phyloP scores from a whole-genome alignment of 2,797 vertebrate species.

The Propithecus perrieri region DNA sequence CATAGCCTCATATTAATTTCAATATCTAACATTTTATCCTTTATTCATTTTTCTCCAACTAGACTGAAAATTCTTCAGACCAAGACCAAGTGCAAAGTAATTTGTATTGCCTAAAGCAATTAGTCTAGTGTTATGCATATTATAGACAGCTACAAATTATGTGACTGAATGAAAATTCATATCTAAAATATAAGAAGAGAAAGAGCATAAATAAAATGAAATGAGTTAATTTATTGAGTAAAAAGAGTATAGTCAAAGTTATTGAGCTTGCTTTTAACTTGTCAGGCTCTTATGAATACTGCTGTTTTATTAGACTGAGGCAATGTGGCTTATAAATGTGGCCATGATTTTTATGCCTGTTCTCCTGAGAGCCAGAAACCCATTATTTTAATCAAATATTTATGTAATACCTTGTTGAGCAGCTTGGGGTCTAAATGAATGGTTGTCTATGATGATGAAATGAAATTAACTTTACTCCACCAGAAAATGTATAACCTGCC shows the following conservation, averaged over 20 bases:
- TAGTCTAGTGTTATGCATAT: background rate
- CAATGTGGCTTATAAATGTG: constrained; percentile 9
- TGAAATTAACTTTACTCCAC: constrained; percentile 49
- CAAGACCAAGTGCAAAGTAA: background rate
- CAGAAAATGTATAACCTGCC: constrained; percentile 27
- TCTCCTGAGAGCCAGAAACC: constrained; percentile 44
- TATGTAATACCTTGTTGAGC: constrained; percentile 53
- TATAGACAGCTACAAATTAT: background rate
- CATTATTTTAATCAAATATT: constrained; percentile 74
- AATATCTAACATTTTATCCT: background rate
- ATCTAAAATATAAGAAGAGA: background rate
- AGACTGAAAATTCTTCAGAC: background rate
- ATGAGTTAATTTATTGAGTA: background rate
- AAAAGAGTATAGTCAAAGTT: background rate
- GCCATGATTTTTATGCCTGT: constrained; percentile 24
- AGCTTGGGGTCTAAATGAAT: constrained; percentile 57
- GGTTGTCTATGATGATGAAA: constrained; percentile 34
- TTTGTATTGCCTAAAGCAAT: background rate
- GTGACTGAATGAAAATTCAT: background rate
- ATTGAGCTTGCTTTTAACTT: constrained; percentile 20
- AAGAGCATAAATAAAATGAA: constrained; percentile 39
- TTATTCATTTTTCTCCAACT: constrained; percentile 21
- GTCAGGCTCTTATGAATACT: background rate
- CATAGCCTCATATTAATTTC: background rate
- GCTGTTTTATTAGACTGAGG: constrained; percentile 45